A percentile compares a stretch with the other conserved stretches of the same genome.
Evolutionary conservation across 64 coral and sea anemone genomes (phyloP).

Genomic region (Catalaphyllia jardinei): DNA sequence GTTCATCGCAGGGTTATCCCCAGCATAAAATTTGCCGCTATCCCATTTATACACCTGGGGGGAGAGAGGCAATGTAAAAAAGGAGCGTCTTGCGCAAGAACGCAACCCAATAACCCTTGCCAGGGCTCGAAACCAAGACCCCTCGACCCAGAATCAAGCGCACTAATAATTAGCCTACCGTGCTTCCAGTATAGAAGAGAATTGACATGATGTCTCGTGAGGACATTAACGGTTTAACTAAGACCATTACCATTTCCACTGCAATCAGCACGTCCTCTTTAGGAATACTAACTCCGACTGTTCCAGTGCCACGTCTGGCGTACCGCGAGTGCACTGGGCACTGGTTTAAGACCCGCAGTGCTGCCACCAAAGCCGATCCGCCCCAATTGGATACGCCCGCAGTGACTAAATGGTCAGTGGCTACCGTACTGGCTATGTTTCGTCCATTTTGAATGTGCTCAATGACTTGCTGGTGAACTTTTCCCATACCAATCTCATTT

Average conservation of each 20-base stretch:
- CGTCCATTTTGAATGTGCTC: conserved; percentile 74
- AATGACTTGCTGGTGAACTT: conserved; percentile 54
- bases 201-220: not conserved
- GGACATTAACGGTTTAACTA: not conserved
- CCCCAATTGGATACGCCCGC: conserved; percentile 99
- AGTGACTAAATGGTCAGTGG: conserved; percentile 83
- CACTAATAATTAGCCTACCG: too few species aligned
- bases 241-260: conserved; percentile 57
- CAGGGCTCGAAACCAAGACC: too few species aligned
- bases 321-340: conserved; percentile 86
- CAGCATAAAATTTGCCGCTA: too few species aligned
- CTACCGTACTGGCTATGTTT: conserved; percentile 69
- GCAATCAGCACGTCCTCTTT: conserved; percentile 60
- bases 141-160: too few species aligned
- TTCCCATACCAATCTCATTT: conserved; percentile 99
- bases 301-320: conserved; percentile 46
- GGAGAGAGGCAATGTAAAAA: too few species aligned
- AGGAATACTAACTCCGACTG: not conserved
- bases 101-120: too few species aligned
- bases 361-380: conserved; percentile 79
- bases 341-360: conserved; percentile 46
- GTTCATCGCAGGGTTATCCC: too few species aligned
- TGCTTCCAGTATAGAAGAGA: not conserved
- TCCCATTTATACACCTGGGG: too few species aligned
- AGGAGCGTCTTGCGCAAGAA: too few species aligned